Base-by-base conservation (phyloP, 2,797 vertebrate species). In the Mergus octosetaceus region DNA sequence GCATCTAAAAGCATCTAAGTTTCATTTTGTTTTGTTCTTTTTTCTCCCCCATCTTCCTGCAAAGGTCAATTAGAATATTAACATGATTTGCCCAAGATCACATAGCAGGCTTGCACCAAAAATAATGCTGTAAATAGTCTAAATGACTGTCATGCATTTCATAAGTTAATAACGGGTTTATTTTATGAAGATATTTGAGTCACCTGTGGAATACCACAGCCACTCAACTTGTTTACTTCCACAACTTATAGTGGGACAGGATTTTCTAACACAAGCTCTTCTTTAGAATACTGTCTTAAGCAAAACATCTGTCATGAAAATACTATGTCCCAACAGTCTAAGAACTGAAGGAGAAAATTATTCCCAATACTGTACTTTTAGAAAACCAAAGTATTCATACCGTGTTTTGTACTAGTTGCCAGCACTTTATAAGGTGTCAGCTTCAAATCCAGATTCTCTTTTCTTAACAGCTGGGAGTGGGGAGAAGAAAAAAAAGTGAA, bases 391-490 rank as follows among this genome's bases (percentile, higher is more conserved):
- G 5, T 49, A 81, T 24, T 71, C 96, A 93, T 96, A 99, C 99
- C 99, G 25, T 99, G 99, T 66, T 99, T 99, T 28, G 99, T 99
- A 98, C 99, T 99, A 25, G 99, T 99, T 90, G 99, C 99, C 94
- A 99, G 97, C 19, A 99, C 99, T 97, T 99, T 99, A 95, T 99
- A 99, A 4, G 99, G 99, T 2, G 99, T 99, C 97, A 99, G 93
- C 95, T 99, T 99, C 96, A 99, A 98, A 98, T 99, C 99, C 97
- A 99, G 95, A 91, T 99, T 99, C 96, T 99, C 99, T 95, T 99
- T 99, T 60, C 99, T 98, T 87, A 99, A 97, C 13, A 99, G 98
- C 99, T 99, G 64, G 41, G 77, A 65, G 58, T 30, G 64, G 94
- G 93, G 77, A 13, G 80, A 7, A 91, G 2, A 81, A 91, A 89